Percentiles rank a stretch among this genome's conserved stretches.
phyloP scores from a whole-genome alignment of 2,888 invertebrate species.

The Caenorhabditis sp. region DNA sequence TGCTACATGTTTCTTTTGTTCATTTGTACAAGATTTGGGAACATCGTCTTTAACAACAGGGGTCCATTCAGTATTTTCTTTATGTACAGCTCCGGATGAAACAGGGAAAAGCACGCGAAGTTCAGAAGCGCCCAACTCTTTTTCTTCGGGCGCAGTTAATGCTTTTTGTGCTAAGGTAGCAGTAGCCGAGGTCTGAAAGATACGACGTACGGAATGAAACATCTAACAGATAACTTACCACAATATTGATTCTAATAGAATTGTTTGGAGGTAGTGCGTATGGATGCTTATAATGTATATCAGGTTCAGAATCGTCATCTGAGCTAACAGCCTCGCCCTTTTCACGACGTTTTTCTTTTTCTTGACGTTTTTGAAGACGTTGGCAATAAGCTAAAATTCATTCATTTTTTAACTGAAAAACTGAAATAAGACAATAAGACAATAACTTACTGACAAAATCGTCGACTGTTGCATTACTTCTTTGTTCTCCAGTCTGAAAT shows the following conservation, averaged over 20 bases:
- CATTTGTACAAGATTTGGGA: slow-evolving; percentile 43
- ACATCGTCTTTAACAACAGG: slow-evolving; percentile 41
- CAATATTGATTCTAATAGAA: slow-evolving; percentile 49
- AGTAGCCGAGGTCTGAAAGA: slow-evolving; percentile 17
- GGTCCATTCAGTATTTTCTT: slow-evolving; percentile 47
- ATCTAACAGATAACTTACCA: slow-evolving; percentile 18
- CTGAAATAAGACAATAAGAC: not conserved
- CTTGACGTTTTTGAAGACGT: slow-evolving; percentile 44
- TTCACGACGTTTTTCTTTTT: slow-evolving; percentile 38
- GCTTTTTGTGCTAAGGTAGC: slow-evolving; percentile 29
- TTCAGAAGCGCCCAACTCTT: slow-evolving; percentile 25
- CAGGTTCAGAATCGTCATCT: slow-evolving; percentile 43
- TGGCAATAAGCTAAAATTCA: slow-evolving; percentile 46
- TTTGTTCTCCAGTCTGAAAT: slow-evolving; percentile 16
- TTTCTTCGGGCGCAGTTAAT: slow-evolving; percentile 16
- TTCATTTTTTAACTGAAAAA: not conserved
- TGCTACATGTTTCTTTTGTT: slow-evolving; percentile 52
- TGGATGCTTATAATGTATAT: slow-evolving; percentile 37
- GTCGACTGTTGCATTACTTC: slow-evolving; percentile 35
- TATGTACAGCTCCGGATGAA: slow-evolving; percentile 59
- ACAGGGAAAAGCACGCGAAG: slow-evolving; percentile 60
- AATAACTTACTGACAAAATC: slow-evolving; percentile 48
- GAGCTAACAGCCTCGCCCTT: slow-evolving; percentile 44
- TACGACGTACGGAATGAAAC: too few species aligned
- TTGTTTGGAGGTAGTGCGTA: slow-evolving; percentile 34